Conservation (phyloP, 2,888 invertebrate species). For the Chrysopilus asiliformis region DNA sequence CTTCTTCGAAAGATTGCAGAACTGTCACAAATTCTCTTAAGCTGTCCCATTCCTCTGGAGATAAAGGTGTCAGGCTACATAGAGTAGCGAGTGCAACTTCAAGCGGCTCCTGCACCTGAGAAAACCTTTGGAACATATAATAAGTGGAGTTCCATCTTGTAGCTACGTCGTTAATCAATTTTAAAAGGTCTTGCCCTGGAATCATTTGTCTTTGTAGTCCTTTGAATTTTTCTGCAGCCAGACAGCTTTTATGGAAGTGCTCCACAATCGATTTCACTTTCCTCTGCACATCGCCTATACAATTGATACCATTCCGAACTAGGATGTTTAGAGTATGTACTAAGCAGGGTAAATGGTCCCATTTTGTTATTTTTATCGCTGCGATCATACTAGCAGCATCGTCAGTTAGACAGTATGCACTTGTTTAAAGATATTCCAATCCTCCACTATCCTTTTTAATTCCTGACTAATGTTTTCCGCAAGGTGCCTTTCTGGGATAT, state of each 20-base stretch:
- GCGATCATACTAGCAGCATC: slow-evolving; percentile 18
- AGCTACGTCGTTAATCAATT: slow-evolving; percentile 20
- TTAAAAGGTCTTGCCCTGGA: slow-evolving; percentile 1
- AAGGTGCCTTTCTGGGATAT: slow-evolving; percentile 17
- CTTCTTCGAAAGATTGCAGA: too few relatives aligned
- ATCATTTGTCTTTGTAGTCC: slow-evolving; percentile 1
- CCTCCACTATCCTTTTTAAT: slow-evolving; percentile 11
- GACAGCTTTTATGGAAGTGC: slow-evolving; percentile 4
- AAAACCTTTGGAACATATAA: slow-evolving; percentile 17
- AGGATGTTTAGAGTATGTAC: slow-evolving; percentile 16
- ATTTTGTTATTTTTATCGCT: slow-evolving; percentile 16
- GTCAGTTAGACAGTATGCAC: slow-evolving; percentile 14
- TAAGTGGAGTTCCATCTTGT: slow-evolving; percentile 20
- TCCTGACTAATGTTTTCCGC: slow-evolving; percentile 12
- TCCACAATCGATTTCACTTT: slow-evolving; percentile 6
- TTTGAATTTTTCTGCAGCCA: not conserved
- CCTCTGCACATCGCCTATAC: slow-evolving; percentile 5
- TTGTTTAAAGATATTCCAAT: slow-evolving; percentile 6
- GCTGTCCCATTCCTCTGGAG: too few relatives aligned
- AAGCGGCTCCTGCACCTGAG: too few relatives aligned
- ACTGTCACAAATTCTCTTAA: too few relatives aligned
- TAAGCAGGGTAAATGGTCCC: slow-evolving; percentile 16
- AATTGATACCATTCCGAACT: slow-evolving; percentile 9
- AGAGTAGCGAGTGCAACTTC: too few relatives aligned
- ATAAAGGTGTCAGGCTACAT: too few relatives aligned